These are phyloP conservation scores for Gallinago solitaria DNA, from an alignment of 2,797 vertebrate genomes.

Conservation along the genomic window DNA sequence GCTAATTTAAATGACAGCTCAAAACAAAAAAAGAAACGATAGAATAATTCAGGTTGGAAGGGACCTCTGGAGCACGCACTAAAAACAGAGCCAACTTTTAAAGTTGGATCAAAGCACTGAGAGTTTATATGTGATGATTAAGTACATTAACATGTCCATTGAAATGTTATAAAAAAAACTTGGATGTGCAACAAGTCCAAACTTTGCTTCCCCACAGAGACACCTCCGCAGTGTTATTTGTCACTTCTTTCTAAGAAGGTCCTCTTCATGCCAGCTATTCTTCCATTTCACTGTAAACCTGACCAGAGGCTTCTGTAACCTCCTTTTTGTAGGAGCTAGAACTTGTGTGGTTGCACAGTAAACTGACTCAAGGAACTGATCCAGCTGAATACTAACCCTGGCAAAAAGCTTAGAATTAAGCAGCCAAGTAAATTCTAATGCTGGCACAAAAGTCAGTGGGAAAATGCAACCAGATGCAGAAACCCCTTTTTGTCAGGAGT, in stretches of 20 bases:
- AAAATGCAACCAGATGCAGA: not conserved
- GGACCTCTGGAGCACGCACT: not conserved
- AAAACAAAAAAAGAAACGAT: not conserved
- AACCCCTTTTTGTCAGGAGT: not conserved
- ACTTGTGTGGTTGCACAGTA: not conserved
- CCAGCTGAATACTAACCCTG: constrained; percentile 7
- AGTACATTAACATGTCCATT: not conserved
- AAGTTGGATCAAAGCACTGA: not conserved
- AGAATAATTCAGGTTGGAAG: not conserved
- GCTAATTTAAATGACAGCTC: not conserved
- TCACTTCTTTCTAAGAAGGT: not conserved
- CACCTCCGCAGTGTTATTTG: not conserved
- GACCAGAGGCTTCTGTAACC: not conserved
- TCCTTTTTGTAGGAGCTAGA: not conserved
- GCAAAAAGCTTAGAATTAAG: not conserved
- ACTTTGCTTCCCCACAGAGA: not conserved
- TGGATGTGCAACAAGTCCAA: not conserved
- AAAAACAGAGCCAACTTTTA: not conserved
- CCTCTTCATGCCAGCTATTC: not conserved
- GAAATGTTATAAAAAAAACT: not conserved
- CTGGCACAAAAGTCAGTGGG: not conserved
- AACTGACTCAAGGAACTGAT: not conserved
- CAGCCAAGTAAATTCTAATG: constrained; percentile 23
- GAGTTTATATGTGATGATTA: not conserved
- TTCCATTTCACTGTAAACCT: not conserved